Evolutionary conservation across 1,140 invertebrate genomes (phyloP), one percentile per base, ranked within the genome.

Genomic region (Hylyphantes graminicola): DNA sequence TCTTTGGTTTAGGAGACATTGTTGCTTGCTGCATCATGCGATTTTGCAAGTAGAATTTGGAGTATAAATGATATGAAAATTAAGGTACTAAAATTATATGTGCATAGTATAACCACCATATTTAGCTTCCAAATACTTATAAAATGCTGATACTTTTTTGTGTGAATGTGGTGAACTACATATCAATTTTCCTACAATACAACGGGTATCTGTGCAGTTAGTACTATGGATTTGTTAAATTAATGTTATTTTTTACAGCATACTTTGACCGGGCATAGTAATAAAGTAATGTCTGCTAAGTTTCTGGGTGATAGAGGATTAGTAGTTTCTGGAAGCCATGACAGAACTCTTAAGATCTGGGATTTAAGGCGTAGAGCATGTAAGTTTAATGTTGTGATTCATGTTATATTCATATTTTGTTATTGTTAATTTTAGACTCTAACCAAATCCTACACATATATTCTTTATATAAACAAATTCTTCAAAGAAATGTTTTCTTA

Each of bases 281-380:
- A 94, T 54, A 99, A 98, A 92, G 96, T 98, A 76, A 93, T 96
- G 93, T 94, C 96, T 19, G 96, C 96, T 11, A 97, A 96, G 91
- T 98, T 98, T 91, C 92, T 97, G 86, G 95, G 94, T 73, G 95
- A 97, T 87, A 93, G 94, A 35, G 93, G 93, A 70, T 96, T 96
- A 92, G 95, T 96, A 72, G 96, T 91, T 10, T 89, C 91, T 54
- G 90, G 87, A 88, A 90, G 87, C 90, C 94, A 98, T 90, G 98
- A 99, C 91, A 92, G 97, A 86, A 98, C 97, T 53, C 90, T 99
- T 48, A 99, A 99, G 93, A 94, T 99, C 87, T 99, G 97, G 97
- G 97, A 99, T 90, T 92, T 99, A 35, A 92, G 94, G 86, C 96
- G 94, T 91, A 93, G 94, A 91, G 95, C 95, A 86, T 98, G 97